These are phyloP conservation scores for Sylvietta virens DNA, from an alignment of 2,113 vertebrate species.

Conservation along the genomic window DNA sequence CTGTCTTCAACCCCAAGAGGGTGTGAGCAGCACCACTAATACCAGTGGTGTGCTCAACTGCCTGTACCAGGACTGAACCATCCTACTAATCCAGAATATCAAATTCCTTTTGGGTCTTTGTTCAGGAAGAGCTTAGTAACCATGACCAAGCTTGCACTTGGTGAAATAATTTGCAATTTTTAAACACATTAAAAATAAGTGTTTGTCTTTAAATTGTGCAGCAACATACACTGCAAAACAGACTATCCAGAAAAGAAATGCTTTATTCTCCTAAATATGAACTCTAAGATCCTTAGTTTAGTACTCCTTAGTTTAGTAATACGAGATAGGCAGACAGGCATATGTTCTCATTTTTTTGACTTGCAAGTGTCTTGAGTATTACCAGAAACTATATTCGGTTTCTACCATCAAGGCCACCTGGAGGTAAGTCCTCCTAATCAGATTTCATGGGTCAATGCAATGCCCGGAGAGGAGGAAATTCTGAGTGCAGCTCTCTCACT, in stretches of 20 bases:
- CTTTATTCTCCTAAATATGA: not conserved
- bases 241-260: not conserved
- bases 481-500: not conserved
- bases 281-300: not conserved
- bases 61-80: not conserved
- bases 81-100: not conserved
- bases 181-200: not conserved
- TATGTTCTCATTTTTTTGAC: not conserved
- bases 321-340: not conserved
- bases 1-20: not conserved
- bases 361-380: not conserved
- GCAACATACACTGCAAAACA: not conserved
- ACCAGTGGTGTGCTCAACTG: not conserved
- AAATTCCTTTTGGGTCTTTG: not conserved
- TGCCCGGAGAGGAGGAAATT: not conserved
- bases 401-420: slow-evolving; percentile 13
- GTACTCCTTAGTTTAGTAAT: not conserved
- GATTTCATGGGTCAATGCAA: slow-evolving; percentile 45
- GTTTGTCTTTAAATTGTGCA: not conserved
- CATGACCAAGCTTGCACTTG: not conserved
- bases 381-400: not conserved
- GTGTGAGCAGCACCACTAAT: not conserved
- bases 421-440: slow-evolving; percentile 44
- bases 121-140: not conserved
- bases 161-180: not conserved